Evolutionary conservation across 1,140 invertebrate genomes (phyloP).

Genomic region (Nebria ingens): DNA sequence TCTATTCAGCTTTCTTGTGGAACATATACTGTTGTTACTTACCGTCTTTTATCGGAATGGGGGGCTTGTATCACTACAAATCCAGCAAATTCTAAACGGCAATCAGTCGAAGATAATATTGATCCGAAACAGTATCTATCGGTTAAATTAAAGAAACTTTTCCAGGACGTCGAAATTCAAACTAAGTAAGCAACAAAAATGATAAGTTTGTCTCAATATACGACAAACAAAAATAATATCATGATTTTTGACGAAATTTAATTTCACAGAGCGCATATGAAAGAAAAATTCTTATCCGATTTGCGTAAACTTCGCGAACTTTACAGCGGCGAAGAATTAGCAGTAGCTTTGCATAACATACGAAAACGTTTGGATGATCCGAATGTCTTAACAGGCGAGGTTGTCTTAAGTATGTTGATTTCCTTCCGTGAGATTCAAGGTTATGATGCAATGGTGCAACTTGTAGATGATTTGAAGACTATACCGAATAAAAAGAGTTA

Average conservation of each 20-base stretch:
- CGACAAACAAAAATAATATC: background rate
- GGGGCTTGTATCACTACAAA: constrained; percentile 65
- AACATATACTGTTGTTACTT: constrained; percentile 81
- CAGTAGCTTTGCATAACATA: constrained; percentile 79
- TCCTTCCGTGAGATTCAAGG: constrained; percentile 91
- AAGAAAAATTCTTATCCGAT: constrained; percentile 95
- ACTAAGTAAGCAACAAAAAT: constrained; percentile 59
- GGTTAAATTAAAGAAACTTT: constrained; percentile 61
- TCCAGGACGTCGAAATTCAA: constrained; percentile 91
- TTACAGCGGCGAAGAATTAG: constrained; percentile 76
- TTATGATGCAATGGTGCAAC: constrained; percentile 95
- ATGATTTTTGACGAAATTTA: background rate
- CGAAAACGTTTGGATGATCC: constrained; percentile 91
- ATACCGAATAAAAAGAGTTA: constrained; percentile 86
- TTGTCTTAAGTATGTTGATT: constrained; percentile 84
- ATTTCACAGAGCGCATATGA: constrained; percentile 75
- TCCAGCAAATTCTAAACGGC: constrained; percentile 47
- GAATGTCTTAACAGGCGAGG: constrained; percentile 89
- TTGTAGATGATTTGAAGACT: constrained; percentile 92
- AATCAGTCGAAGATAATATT: constrained; percentile 47
- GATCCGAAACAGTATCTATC: constrained; percentile 51
- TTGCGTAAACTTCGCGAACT: constrained; percentile 85
- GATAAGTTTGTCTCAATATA: background rate
- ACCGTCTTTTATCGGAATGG: constrained; percentile 60
- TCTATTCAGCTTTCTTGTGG: constrained; percentile 71